Base-by-base conservation (phyloP, 2,888 invertebrate species). In the Metellina segmentata region DNA sequence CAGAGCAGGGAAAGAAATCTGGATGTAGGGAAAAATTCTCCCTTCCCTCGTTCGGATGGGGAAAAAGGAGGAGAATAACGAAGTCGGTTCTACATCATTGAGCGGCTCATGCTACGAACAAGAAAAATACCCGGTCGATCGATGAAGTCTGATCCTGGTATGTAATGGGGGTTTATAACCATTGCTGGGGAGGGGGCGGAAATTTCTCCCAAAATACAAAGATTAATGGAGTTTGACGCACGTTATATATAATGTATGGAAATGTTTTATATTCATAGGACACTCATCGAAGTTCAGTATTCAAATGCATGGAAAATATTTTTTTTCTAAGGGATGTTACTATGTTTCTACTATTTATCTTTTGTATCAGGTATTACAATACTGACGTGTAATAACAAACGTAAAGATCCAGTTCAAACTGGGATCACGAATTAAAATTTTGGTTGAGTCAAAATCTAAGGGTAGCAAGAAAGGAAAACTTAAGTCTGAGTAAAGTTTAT, bases 1-100 rank as follows among this genome's bases (percentile, higher is more conserved):
- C 72, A 70, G n/a, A 70, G 49, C 20, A 81, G 19, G 34, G 52
- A 72, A 72, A 48, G 49, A 74, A 83, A 83, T 79, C 61, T 79
- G 61, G 61, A 34, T 61, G 13, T 20, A 34, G 79, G n/a, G 16
- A 34, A n/a, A 79, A 61, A 61, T 61, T 61, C 9, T 11, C 61
- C 61, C 16, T 61, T 61, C 6, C 34, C 4, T 34, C 34, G 34
- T 34, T 34, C 61, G 61, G 20, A 69, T 16, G 34, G 9, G 53
- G 48, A 48, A 85, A 75, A 52, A 53, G 6, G 20, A 20, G 19
- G 6, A 72, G 34, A 13, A 53, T 69, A 85, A 61, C 2, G 75
- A 77, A 79, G 8, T 61, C 16, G 20, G 77, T 78, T 86, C 86
- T 78, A 70, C 78, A 78, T 86, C 78, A 86, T 86, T 86, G 86